phyloP scores from a whole-genome alignment of 2,113 vertebrate genomes.

The Dasypus novemcinctus region DNA sequence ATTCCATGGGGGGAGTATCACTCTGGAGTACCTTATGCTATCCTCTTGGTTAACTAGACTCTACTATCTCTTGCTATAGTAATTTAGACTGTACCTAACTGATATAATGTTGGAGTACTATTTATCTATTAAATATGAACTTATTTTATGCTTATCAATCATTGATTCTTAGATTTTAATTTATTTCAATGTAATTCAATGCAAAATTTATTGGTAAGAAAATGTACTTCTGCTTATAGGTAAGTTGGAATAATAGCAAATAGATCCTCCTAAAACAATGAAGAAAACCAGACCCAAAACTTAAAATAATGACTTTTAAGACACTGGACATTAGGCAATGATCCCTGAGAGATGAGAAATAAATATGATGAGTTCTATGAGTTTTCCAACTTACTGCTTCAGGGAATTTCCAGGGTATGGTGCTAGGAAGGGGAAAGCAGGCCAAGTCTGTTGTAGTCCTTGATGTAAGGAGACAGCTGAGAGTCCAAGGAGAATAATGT shows the following conservation, averaged over 20 bases:
- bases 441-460: fast-evolving
- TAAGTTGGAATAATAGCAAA: not conserved
- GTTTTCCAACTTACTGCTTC: not conserved
- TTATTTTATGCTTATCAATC: not conserved
- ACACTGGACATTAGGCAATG: not conserved
- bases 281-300: not conserved
- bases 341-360: not conserved
- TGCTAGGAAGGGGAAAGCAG: not conserved
- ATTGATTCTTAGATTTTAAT: not conserved
- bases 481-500: not conserved
- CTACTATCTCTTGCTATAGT: not conserved
- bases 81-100: not conserved
- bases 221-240: not conserved
- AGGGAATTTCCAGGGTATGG: not conserved
- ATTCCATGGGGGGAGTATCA: no score
- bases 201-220: not conserved
- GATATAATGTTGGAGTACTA: no score
- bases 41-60: no score
- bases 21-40: no score
- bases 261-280: not conserved
- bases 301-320: not conserved
- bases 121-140: not conserved
- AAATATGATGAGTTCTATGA: no score
- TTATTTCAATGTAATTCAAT: not conserved
- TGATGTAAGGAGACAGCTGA: not conserved